Percentiles rank a stretch among this genome's conserved stretches.
Conservation (phyloP, 2,888 invertebrate species). For the Heliconius erato region DNA sequence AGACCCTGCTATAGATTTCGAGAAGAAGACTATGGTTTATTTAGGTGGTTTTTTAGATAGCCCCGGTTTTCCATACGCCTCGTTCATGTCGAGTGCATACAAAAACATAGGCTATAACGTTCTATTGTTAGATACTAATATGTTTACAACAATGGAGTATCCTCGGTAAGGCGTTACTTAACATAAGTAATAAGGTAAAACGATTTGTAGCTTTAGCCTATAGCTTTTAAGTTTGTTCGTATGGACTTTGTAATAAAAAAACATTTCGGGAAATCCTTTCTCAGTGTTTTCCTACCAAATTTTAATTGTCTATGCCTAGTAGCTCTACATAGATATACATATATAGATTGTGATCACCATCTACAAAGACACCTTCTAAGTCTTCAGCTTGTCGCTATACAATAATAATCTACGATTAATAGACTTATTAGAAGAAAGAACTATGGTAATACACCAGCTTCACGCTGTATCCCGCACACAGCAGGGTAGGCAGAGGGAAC, state of each 20-base stretch:
- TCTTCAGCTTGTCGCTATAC: neutral
- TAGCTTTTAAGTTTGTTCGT: neutral
- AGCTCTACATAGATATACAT: too few relatives aligned
- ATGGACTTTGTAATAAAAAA: too few relatives aligned
- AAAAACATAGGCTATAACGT: slow-evolving; percentile 62
- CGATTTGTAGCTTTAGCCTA: neutral
- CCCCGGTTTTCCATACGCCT: slow-evolving; percentile 59
- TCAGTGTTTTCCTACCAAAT: too few relatives aligned
- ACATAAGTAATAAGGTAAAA: neutral
- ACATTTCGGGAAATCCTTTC: neutral
- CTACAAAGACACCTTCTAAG: neutral
- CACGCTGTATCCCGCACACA: too few relatives aligned
- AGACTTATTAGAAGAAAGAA: too few relatives aligned
- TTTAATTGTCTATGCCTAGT: too few relatives aligned
- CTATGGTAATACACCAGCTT: too few relatives aligned
- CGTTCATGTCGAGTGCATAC: slow-evolving; percentile 58
- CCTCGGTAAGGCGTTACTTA: slow-evolving; percentile 64
- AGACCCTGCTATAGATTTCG: slow-evolving; percentile 60
- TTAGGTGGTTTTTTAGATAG: slow-evolving; percentile 71
- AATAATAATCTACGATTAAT: neutral
- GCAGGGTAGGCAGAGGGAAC: too few relatives aligned
- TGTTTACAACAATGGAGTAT: slow-evolving; percentile 64
- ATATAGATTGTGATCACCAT: too few relatives aligned
- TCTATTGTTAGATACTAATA: slow-evolving; percentile 48
- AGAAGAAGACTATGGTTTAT: slow-evolving; percentile 66